Evolutionary conservation across 2,797 vertebrate genomes (phyloP), one percentile per base, ranked within the genome.

Genomic region (Danio choprae): DNA sequence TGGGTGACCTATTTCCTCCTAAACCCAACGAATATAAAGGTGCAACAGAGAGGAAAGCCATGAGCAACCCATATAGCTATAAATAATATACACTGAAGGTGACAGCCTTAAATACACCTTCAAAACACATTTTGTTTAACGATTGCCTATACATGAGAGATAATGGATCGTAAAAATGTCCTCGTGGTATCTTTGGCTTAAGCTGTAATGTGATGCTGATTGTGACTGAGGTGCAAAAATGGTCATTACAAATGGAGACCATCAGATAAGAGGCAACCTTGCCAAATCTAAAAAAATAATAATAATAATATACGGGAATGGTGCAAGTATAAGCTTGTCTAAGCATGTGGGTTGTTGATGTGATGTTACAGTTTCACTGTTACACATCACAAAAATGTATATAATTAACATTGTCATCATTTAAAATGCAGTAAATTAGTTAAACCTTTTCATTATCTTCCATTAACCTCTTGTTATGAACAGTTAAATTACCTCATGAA

Each of bases 1-100:
- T 91, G 87, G 88, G 88, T 92, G 90, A 94, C 91, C 90, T 86
- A 91, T 87, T 93, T 93, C 85, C 88, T 85, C 83, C 70, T 82
- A 82, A 78, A 86, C 77, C 80, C 84, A 1, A 82, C 82, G 77
- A 82, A 83, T 86, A 86, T 73, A 81, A 80, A 62, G 71, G 82
- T 72, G 74, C 83, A 82, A 85, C 80, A 81, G 63, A 74, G 62
- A 83, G 65, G 55, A 81, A 62, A 80, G 29, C 16, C 53, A 76
- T 71, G 10, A 71, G 58, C 51, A 76, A 29, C 22, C 77, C 59
- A 58, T 46, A 65, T 12, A 77, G 55, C 36, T 11, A 43, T 55
- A 59, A 44, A 60, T 9, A 20, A 69, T 48, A n/a, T 15, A 58
- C 43, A 80, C 58, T 16, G 12, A 75, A 51, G 12, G 18, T 22